phyloP scores from a whole-genome alignment of 2,113 vertebrate genomes.

The Myrmophylax atrothorax region DNA sequence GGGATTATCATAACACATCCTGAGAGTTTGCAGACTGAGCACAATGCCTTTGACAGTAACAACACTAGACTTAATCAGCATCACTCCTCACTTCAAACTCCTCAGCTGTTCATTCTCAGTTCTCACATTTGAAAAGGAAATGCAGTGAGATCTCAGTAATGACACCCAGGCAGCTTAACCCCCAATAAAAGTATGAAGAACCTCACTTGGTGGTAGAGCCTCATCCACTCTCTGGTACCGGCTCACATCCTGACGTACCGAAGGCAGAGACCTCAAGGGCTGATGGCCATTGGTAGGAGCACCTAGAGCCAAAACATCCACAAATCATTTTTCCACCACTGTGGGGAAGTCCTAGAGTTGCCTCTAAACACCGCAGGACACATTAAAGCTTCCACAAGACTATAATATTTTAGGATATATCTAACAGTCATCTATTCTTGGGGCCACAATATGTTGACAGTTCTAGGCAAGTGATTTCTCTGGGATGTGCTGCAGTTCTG shows the following conservation, averaged over 20 bases:
- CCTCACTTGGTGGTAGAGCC: constrained; percentile 96
- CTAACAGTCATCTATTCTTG: background rate
- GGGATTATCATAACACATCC: background rate
- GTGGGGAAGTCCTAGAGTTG: background rate
- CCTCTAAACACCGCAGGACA: background rate
- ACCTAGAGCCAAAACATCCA: constrained; percentile 71
- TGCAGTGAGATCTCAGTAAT: background rate
- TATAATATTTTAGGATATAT: background rate
- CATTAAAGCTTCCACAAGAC: background rate
- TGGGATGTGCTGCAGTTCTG: background rate
- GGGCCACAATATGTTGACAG: background rate
- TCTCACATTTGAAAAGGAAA: background rate
- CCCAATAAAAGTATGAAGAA: background rate
- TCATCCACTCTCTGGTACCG: constrained; percentile 98
- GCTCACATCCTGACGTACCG: constrained; percentile 93
- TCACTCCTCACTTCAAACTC: background rate
- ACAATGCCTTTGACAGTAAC: background rate
- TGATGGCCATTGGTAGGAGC: constrained; percentile 87
- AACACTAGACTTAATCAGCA: background rate
- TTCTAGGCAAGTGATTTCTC: background rate
- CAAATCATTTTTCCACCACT: background rate
- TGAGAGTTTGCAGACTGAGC: background rate
- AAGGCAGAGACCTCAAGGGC: constrained; percentile 88
- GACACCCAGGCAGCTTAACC: background rate
- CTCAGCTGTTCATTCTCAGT: background rate